A percentile compares a stretch with the other conserved stretches of the same genome.
Conservation (phyloP, 2,797 vertebrate genomes). For the Aplochiton taeniatus region DNA sequence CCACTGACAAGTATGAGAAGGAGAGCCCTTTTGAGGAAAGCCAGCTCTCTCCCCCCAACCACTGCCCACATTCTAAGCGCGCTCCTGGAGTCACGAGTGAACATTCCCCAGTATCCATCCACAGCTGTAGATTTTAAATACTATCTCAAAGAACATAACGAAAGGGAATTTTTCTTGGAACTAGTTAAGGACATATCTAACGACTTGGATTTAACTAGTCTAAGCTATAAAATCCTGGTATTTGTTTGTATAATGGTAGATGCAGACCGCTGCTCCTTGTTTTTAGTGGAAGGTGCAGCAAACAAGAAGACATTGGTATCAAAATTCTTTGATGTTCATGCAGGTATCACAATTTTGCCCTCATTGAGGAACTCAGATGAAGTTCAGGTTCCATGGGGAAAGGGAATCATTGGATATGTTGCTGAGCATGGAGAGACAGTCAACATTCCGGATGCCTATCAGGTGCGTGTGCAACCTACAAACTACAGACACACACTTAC, state of each 20-base stretch:
- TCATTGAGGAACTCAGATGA: conserved; percentile 89
- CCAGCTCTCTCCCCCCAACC: conserved; percentile 94
- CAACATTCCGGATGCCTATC: conserved; percentile 96
- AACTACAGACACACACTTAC: not conserved
- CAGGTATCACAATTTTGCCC: conserved; percentile 91
- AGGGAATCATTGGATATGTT: conserved; percentile 97
- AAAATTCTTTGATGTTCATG: conserved; percentile 97
- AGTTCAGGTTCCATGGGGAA: conserved; percentile 98
- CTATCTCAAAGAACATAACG: conserved; percentile 92
- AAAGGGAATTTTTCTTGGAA: conserved; percentile 96
- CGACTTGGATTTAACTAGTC: conserved; percentile 93
- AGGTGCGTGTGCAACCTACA: conserved; percentile 77
- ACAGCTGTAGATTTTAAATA: conserved; percentile 96
- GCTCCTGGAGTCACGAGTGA: conserved; percentile 94
- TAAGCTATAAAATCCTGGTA: conserved; percentile 97
- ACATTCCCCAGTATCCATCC: conserved; percentile 95
- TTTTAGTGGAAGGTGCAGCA: conserved; percentile 89
- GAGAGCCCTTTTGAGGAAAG: conserved; percentile 92
- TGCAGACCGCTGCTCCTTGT: conserved; percentile 93
- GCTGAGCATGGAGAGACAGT: conserved; percentile 96
- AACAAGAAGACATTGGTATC: conserved; percentile 96
- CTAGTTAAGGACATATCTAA: conserved; percentile 99
- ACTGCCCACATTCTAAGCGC: conserved; percentile 96
- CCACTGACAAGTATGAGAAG: conserved; percentile 92
- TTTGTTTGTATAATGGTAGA: conserved; percentile 99